Evolutionary conservation across 2,797 vertebrate genomes (phyloP), one percentile per base, ranked within the genome.

Genomic region (Chelonia mydas): DNA sequence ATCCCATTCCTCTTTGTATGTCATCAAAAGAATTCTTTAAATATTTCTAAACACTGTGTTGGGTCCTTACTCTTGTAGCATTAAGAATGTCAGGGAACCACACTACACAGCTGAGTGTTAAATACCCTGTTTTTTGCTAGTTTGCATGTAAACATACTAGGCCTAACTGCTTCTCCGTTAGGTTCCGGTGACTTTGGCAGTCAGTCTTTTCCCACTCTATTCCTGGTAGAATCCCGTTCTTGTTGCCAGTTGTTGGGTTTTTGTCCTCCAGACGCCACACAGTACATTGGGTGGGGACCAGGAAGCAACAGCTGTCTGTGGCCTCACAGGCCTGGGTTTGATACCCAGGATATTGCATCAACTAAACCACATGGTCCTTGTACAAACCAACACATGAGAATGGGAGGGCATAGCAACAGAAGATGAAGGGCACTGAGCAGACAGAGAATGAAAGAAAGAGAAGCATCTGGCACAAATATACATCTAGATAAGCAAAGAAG

Each of bases 1-100:
- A 54, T 88, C 91, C 81, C 57, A 57, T 55, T 81, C 89, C 53
- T 82, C 53, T 41, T 55, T 83, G 37, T 2, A 1, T 21, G 79
- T 55, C 49, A 95, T 57, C 55, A 87, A 90, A 96, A 89, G 72
- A 95, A 95, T 84, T 31, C 21, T 27, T 91, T 78, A 89, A 55
- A 87, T 90, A 88, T 59, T 72, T 72, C n/a, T 45, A 86, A 37
- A 81, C 79, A 4, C 6, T 3, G 54, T 84, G 61, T 33, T 37
- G 16, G 17, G 57, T 50, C 61, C 89, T 57, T 1, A 0, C 11
- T 89, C 81, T 85, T 50, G 59, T 11, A 2, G 1, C 49, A 80
- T 95, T 57, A 80, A 94, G 76, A 57, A 49, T 85, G 41, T 23
- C 2, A 83, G 81, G 25, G 72, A 93, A 37, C 31, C 33, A 50